Evolutionary conservation across 2,888 invertebrate species (phyloP).

Genomic region (Calameuta pallipes): DNA sequence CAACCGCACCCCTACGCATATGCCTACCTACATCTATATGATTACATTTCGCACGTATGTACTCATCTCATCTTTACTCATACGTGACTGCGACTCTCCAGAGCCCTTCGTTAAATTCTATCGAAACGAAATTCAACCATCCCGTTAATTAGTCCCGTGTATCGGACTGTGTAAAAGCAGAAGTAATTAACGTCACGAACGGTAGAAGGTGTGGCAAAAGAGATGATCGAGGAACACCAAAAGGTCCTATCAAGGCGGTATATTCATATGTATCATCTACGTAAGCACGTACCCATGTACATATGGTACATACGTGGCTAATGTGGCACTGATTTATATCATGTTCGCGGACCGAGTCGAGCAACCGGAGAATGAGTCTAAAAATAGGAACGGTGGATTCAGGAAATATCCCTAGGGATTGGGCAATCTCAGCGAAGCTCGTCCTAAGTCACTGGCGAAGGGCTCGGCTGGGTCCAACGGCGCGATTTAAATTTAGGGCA

Average conservation of each 20-base stretch:
- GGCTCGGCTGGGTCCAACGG: neutral
- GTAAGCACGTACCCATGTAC: neutral
- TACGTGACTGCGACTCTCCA: neutral
- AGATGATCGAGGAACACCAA: neutral
- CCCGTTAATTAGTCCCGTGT: neutral
- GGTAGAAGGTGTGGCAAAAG: neutral
- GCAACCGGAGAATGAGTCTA: constrained; percentile 38
- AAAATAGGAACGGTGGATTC: constrained; percentile 39
- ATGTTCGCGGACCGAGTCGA: constrained; percentile 14
- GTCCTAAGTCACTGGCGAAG: constrained; percentile 11
- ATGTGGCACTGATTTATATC: neutral
- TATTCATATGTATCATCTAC: neutral
- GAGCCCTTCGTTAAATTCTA: neutral
- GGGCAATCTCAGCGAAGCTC: constrained; percentile 36
- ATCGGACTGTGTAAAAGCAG: neutral
- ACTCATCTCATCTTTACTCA: neutral
- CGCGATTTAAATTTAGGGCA: constrained; percentile 10
- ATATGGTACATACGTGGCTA: neutral
- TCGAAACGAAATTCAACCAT: neutral
- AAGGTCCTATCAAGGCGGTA: neutral
- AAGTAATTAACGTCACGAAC: neutral
- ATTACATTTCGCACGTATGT: neutral
- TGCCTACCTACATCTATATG: neutral
- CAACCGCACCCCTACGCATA: neutral
- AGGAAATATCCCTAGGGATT: constrained; percentile 44